phyloP scores from a whole-genome alignment of 1,140 invertebrate genomes.

The Grapholita molesta region DNA sequence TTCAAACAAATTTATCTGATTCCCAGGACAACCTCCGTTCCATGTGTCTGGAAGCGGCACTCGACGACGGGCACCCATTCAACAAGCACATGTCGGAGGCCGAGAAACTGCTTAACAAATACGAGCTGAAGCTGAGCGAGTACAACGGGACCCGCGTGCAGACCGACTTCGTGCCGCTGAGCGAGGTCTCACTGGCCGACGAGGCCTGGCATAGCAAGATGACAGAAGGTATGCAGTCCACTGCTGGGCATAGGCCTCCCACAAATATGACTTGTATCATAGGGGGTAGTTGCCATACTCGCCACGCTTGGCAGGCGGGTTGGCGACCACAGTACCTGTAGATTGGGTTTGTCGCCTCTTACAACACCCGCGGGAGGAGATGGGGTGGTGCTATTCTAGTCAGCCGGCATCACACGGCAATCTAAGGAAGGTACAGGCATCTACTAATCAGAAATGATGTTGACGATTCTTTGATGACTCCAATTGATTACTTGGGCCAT shows the following conservation, averaged over 20 bases:
- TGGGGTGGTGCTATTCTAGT: no score
- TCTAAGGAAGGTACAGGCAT: no score
- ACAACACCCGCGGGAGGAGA: no score
- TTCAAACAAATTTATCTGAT: neutral
- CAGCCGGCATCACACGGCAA: no score
- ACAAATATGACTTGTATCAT: no score
- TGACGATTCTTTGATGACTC: no score
- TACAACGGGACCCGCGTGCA: conserved; percentile 72
- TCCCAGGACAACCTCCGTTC: conserved; percentile 48
- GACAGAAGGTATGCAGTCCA: conserved; percentile 70
- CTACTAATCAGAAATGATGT: no score
- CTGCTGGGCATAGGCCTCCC: no score
- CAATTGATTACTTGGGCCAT: neutral
- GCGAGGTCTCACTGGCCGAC: conserved; percentile 66
- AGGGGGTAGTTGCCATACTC: no score
- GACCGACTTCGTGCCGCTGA: conserved; percentile 69
- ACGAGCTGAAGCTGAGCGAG: conserved; percentile 77
- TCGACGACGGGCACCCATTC: conserved; percentile 55
- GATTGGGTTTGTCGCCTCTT: no score
- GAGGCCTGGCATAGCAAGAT: conserved; percentile 76
- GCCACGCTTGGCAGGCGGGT: no score
- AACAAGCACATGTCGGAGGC: conserved; percentile 67
- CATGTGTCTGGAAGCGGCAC: conserved; percentile 50
- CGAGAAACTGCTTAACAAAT: conserved; percentile 76
- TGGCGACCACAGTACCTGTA: no score